phyloP scores from a whole-genome alignment of 2,888 invertebrate genomes.

The Chaetoderma sp. region DNA sequence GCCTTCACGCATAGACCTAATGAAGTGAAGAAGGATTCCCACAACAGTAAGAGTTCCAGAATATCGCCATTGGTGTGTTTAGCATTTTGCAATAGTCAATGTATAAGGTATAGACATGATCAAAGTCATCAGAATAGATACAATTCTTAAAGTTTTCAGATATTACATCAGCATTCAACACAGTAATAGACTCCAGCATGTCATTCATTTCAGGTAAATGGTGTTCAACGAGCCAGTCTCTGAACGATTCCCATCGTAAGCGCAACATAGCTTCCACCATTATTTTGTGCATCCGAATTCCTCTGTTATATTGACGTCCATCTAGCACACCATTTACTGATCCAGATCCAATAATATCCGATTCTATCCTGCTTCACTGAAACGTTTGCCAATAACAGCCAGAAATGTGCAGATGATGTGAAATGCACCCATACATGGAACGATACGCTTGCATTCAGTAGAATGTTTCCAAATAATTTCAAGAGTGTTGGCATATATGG shows the following conservation, averaged over 20 bases:
- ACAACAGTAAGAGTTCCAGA: slow-evolving; percentile 25
- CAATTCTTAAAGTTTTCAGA: not conserved
- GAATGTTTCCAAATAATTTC: slow-evolving; percentile 20
- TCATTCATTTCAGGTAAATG: not conserved
- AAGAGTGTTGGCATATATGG: slow-evolving; percentile 24
- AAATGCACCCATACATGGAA: slow-evolving; percentile 18
- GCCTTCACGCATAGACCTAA: slow-evolving; percentile 17
- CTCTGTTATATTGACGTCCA: slow-evolving; percentile 24
- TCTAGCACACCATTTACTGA: slow-evolving; percentile 19
- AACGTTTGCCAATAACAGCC: slow-evolving; percentile 17
- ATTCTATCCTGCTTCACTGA: slow-evolving; percentile 21
- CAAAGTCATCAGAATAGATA: not conserved
- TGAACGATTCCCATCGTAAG: slow-evolving; percentile 1
- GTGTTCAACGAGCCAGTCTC: not conserved
- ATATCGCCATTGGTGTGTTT: not conserved
- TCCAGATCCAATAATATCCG: slow-evolving; percentile 9
- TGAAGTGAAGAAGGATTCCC: slow-evolving; percentile 11
- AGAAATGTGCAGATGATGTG: slow-evolving; percentile 20
- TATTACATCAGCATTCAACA: not conserved
- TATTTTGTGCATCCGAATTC: slow-evolving; percentile 12
- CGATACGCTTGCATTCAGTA: not conserved
- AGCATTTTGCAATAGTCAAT: not conserved
- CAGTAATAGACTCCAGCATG: not conserved
- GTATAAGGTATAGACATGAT: not conserved
- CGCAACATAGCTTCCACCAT: slow-evolving; percentile 19